Percentiles rank a stretch among this genome's conserved stretches.
Conservation (phyloP, 2,113 vertebrate genomes). For the Phycodurus eques region DNA sequence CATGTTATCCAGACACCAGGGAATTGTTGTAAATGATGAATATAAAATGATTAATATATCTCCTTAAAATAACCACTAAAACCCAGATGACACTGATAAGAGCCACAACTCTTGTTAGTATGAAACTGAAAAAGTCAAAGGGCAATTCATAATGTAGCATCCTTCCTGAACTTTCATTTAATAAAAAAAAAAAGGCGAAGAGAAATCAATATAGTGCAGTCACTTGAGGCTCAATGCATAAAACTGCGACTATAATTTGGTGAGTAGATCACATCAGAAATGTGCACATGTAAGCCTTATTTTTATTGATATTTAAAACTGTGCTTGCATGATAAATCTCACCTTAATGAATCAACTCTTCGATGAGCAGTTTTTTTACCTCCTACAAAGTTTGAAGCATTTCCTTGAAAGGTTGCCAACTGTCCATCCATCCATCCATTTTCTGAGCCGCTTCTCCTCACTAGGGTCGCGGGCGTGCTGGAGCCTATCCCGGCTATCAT, state of each 20-base stretch:
- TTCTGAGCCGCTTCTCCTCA: no score
- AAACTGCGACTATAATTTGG: background rate
- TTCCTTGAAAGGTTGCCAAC: conserved; percentile 1
- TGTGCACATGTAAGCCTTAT: background rate
- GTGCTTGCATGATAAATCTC: background rate
- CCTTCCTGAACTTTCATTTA: conserved; percentile 21
- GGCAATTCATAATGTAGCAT: conserved; percentile 40
- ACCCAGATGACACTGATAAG: background rate
- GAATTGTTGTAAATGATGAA: no score
- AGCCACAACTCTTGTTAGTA: background rate
- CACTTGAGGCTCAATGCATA: background rate
- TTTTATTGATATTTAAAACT: background rate
- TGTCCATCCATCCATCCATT: background rate
- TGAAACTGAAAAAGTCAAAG: background rate
- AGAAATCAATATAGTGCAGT: conserved; percentile 21
- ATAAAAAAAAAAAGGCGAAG: conserved; percentile 3
- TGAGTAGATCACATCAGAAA: background rate
- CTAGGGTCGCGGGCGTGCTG: no score
- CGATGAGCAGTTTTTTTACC: background rate
- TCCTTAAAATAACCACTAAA: no score
- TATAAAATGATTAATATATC: no score
- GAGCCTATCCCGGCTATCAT: no score
- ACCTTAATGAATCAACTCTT: background rate
- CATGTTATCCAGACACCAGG: no score
- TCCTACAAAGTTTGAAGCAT: background rate